phyloP scores from a whole-genome alignment of 2,113 vertebrate genomes.

The Pelvicachromis taeniatus region DNA sequence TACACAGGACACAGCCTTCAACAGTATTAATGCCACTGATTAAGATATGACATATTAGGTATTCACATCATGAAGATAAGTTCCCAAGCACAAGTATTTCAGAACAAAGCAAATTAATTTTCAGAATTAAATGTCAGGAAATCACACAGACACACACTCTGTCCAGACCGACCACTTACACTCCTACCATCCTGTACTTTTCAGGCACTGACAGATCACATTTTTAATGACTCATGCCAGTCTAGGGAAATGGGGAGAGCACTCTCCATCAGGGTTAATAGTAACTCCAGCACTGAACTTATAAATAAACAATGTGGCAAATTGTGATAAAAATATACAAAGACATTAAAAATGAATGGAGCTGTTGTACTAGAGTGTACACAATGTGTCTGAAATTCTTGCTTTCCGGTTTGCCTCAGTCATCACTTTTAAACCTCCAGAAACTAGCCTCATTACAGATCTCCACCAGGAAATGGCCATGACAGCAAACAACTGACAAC shows the following conservation, averaged over 20 bases:
- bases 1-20: neutral
- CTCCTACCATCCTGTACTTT: neutral
- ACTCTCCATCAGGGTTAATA: neutral
- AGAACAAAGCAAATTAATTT: neutral
- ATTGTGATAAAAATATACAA: neutral
- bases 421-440: conserved; percentile 45
- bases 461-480: conserved; percentile 55
- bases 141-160: neutral
- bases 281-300: neutral
- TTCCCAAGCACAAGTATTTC: neutral
- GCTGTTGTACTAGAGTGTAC: neutral
- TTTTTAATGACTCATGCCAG: neutral
- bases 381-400: neutral
- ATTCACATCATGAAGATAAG: neutral
- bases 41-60: neutral
- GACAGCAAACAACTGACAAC: conserved; percentile 26
- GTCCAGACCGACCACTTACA: neutral
- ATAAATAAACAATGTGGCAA: neutral
- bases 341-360: neutral
- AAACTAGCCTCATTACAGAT: conserved; percentile 53
- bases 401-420: conserved; percentile 18
- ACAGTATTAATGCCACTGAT: neutral
- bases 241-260: neutral
- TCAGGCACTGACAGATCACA: neutral
- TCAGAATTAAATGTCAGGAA: neutral